These are phyloP conservation scores for Dermochelys coriacea DNA, from an alignment of 2,797 vertebrate genomes.

Conservation along the genomic window DNA sequence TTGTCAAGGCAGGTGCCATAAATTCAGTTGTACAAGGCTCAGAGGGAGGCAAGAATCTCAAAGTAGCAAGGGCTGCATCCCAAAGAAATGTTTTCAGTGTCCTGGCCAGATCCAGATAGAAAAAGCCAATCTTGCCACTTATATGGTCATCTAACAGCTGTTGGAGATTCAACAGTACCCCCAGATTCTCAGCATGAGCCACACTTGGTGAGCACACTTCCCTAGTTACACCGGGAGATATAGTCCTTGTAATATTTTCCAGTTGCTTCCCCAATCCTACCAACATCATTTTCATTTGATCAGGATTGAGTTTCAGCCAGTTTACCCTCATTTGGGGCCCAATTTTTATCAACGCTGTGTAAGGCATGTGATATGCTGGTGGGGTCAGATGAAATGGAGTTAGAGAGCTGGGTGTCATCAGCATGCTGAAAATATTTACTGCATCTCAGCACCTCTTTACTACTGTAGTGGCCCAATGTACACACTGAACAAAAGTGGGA, in stretches of 20 bases:
- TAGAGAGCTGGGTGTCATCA: not conserved
- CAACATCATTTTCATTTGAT: not conserved
- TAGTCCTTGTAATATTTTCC: not conserved
- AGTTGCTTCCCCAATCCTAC: not conserved
- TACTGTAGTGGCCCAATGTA: not conserved
- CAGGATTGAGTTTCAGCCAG: not conserved
- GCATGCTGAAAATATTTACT: not conserved
- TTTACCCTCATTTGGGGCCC: not conserved
- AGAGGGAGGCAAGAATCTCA: not conserved
- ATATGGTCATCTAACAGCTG: not conserved
- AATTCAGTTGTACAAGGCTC: not conserved
- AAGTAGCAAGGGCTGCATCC: not conserved
- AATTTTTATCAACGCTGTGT: not conserved
- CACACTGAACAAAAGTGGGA: not conserved
- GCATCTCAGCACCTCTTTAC: not conserved
- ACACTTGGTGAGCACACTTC: not conserved
- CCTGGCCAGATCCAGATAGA: not conserved
- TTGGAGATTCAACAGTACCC: not conserved
- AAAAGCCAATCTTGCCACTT: not conserved
- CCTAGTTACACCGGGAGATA: not conserved
- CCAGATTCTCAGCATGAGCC: not conserved
- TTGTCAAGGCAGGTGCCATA: not conserved
- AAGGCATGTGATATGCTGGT: accelerated
- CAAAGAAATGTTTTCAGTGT: not conserved
- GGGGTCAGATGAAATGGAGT: not conserved